Evolutionary conservation across 2,113 vertebrate genomes (phyloP), one percentile per base, ranked within the genome.

Genomic region (Neogale vison): DNA sequence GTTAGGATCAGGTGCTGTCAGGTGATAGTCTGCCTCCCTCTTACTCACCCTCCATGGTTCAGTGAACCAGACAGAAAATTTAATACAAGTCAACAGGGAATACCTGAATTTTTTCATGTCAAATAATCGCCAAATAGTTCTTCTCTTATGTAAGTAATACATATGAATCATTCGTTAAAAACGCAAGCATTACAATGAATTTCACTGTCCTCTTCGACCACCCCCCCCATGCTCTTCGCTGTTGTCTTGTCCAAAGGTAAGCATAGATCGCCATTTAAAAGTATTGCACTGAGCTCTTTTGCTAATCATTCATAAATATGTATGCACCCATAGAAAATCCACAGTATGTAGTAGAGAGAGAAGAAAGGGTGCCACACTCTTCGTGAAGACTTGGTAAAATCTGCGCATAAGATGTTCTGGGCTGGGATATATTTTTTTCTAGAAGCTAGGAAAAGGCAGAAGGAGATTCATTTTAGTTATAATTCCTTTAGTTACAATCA

Each of bases 41-140:
- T 67, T 55, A 24, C 2, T 67, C 72, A 12, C 4, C 1, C 3
- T 69, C 65, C 57, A 29, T 36, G 65, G 12, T 87, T 95, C 72
- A 59, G 5, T 45, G 31, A 47, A 21, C n/a, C 59, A 76, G 50
- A 74, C 14, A 71, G 65, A 93, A 85, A 52, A 67, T 52, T n/a
- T 77, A 77, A 59, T 47, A 2, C n/a, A 31, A 12, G 5, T 77
- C 81, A 55, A 57, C 15, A 82, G 72, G 63, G 45, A 80, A 39
- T n/a, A 42, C 10, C 50, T 80, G 50, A 36, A 65, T 42, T 86
- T 84, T 94, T 79, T 67, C 87, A 84, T 72, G 94, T 14, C 31
- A 94, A 59, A 24, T 79, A 77, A 79, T 29, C 59, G 47, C 47
- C 57, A 61, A 31, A 47, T 61, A 74, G 31, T 59, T 81, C 69